Percentiles rank a stretch among this genome's conserved stretches.
Conservation (phyloP, 2,888 invertebrate genomes). For the Drosophila nr. fundita region DNA sequence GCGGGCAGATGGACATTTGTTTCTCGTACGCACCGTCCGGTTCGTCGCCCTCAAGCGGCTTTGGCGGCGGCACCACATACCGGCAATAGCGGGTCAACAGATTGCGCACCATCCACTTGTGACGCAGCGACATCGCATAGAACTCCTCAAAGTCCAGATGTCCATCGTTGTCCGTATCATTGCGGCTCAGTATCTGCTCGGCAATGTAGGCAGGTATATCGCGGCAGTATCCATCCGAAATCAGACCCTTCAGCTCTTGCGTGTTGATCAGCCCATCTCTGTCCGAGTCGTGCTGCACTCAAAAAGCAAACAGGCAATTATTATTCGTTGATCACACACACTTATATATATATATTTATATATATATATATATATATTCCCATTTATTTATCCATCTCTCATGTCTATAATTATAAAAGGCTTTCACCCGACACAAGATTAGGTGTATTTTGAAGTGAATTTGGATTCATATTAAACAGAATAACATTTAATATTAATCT, state of each 20-base stretch:
- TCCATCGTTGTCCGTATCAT: slow-evolving; percentile 88
- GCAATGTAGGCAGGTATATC: slow-evolving; percentile 90
- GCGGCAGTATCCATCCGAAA: slow-evolving; percentile 83
- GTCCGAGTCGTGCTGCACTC: slow-evolving; percentile 89
- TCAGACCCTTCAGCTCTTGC: slow-evolving; percentile 86
- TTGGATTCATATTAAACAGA: not conserved
- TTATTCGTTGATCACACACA: not conserved
- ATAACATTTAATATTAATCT: not conserved
- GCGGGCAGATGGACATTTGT: slow-evolving; percentile 97
- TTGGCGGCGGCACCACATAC: slow-evolving; percentile 82
- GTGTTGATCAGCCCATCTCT: slow-evolving; percentile 89
- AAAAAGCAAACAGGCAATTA: not conserved
- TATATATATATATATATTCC: not conserved
- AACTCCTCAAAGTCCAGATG: slow-evolving; percentile 89
- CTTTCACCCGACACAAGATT: not conserved
- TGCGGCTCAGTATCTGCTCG: slow-evolving; percentile 88
- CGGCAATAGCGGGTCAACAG: slow-evolving; percentile 82
- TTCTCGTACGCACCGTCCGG: slow-evolving; percentile 93
- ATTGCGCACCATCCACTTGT: slow-evolving; percentile 85
- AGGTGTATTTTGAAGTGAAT: not conserved
- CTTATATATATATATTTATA: not conserved
- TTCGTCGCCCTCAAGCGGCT: slow-evolving; percentile 83
- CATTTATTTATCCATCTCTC: not conserved
- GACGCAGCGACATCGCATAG: slow-evolving; percentile 87
- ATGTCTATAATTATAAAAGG: not conserved